Evolutionary conservation across 2,113 vertebrate species (phyloP).

Genomic region (Atractosteus spatula): DNA sequence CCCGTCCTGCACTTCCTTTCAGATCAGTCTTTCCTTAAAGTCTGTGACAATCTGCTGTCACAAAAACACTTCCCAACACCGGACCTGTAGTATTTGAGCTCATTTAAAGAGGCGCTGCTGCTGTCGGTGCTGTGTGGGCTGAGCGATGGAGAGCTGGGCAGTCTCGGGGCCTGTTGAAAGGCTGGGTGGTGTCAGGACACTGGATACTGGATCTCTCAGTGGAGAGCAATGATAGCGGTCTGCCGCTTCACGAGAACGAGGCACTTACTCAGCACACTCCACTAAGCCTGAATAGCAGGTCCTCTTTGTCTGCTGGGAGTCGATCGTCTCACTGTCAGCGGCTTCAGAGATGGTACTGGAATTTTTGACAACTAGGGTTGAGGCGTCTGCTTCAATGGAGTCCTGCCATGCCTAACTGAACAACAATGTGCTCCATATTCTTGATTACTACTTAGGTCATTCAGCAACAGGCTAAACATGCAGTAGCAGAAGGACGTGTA

Average conservation of each 20-base stretch:
- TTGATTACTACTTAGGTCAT: not conserved
- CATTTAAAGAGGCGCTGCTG: too few species aligned
- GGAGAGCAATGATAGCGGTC: not conserved
- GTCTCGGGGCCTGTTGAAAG: not conserved
- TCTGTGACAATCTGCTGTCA: too few species aligned
- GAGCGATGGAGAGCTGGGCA: too few species aligned
- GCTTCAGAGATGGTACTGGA: not conserved
- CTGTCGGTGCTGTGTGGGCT: too few species aligned
- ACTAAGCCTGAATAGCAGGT: constrained; percentile 19
- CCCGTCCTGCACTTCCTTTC: too few species aligned
- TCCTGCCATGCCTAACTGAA: not conserved
- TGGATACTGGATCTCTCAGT: not conserved
- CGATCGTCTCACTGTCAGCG: constrained; percentile 15
- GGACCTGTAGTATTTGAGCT: too few species aligned
- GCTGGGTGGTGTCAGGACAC: not conserved
- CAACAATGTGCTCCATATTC: not conserved
- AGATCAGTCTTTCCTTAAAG: too few species aligned
- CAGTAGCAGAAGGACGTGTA: not conserved
- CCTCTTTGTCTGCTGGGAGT: constrained; percentile 12
- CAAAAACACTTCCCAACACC: too few species aligned
- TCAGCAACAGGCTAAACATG: constrained; percentile 22
- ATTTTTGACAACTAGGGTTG: not conserved
- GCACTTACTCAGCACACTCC: constrained; percentile 21
- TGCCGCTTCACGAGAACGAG: not conserved
- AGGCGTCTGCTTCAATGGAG: not conserved